phyloP scores from a whole-genome alignment of 1,140 invertebrate species.

The Trachymyrmex septentrionalis region DNA sequence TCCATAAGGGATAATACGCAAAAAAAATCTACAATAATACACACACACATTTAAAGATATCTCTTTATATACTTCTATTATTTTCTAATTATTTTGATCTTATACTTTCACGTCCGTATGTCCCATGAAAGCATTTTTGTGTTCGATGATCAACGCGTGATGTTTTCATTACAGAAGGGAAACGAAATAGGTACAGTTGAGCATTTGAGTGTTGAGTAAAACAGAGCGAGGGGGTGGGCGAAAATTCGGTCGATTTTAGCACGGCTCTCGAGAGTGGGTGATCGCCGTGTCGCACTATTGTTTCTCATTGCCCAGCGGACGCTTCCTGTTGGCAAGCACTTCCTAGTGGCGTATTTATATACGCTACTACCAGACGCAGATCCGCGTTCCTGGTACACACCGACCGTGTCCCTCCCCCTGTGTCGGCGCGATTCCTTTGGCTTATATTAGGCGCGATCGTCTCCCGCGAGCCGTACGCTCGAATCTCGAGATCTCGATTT shows the following conservation, averaged over 20 bases:
- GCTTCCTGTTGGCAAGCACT: slow-evolving; percentile 64
- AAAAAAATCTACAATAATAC: too few species aligned
- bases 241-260: slow-evolving; percentile 56
- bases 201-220: not conserved
- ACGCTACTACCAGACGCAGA: slow-evolving; percentile 64
- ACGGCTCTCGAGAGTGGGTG: slow-evolving; percentile 34
- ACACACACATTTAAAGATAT: too few species aligned
- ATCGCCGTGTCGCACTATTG: slow-evolving; percentile 44
- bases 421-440: slow-evolving; percentile 54
- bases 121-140: not conserved
- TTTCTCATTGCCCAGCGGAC: slow-evolving; percentile 51
- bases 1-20: too few species aligned
- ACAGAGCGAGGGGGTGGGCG: slow-evolving; percentile 27
- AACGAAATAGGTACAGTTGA: not conserved
- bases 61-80: too few species aligned
- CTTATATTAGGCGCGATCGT: slow-evolving; percentile 61
- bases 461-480: slow-evolving; percentile 28
- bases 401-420: slow-evolving; percentile 39
- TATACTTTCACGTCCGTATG: not conserved
- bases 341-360: slow-evolving; percentile 67
- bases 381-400: slow-evolving; percentile 66
- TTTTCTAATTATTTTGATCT: slow-evolving; percentile 1
- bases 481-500: slow-evolving; percentile 63
- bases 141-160: not conserved
- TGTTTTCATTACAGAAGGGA: slow-evolving; percentile 5